Percentiles rank a stretch among this genome's conserved stretches.
phyloP scores from a whole-genome alignment of 1,140 invertebrate species.

The Portunus trituberculatus region DNA sequence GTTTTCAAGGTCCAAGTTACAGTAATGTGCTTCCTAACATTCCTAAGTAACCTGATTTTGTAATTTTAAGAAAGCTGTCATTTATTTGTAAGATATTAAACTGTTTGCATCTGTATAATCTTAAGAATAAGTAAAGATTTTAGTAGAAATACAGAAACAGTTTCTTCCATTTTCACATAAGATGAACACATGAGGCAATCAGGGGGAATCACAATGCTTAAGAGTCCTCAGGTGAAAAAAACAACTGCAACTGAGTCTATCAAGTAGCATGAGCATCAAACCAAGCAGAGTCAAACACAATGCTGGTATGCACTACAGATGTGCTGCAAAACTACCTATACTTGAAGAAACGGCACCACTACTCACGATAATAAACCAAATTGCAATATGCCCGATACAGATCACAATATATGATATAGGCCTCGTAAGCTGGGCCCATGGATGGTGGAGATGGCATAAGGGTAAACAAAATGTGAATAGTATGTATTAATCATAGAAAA shows the following conservation, averaged over 20 bases:
- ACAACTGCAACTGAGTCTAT: not conserved
- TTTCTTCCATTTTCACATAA: no score
- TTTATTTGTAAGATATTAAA: no score
- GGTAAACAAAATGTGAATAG: slow-evolving; percentile 72
- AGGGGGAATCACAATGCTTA: no score
- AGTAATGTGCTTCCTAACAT: no score
- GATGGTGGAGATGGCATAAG: slow-evolving; percentile 67
- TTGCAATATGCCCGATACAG: slow-evolving; percentile 71
- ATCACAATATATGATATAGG: slow-evolving; percentile 68
- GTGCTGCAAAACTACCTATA: slow-evolving; percentile 1
- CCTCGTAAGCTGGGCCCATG: slow-evolving; percentile 73
- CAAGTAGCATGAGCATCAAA: not conserved
- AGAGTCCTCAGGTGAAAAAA: no score
- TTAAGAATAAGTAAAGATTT: no score
- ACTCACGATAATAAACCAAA: slow-evolving; percentile 69
- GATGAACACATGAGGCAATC: no score
- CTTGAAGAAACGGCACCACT: not conserved
- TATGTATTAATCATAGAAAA: slow-evolving; percentile 65
- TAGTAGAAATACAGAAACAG: no score
- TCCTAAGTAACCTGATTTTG: not conserved
- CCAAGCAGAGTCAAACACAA: not conserved
- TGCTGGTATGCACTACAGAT: not conserved
- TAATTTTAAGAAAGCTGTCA: not conserved
- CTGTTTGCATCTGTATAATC: no score
- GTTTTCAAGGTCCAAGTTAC: no score